Evolutionary conservation across 1,140 invertebrate species (phyloP), one percentile per base, ranked within the genome.

Genomic region (Pygmarrhopalites habei): DNA sequence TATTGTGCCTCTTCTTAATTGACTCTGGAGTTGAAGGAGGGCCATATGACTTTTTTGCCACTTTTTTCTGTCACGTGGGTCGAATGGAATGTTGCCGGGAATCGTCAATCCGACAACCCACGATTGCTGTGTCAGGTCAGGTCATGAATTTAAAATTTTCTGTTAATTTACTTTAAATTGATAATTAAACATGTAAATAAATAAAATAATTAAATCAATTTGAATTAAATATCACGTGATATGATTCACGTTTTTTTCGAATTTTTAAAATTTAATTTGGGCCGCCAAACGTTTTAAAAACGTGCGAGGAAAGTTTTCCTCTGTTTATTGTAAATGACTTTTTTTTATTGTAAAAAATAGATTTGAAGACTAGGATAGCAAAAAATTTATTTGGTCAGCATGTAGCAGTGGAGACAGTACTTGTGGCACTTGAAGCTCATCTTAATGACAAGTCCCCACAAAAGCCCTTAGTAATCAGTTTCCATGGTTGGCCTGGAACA

Each of bases 401-500:
- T 59, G 57, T 80, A 7, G 78, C 75, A 2, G 44, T 69, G 25
- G 68, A 73, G 10, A 70, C 66, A 19, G 70, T 76, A 14, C n/a
- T 71, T 14, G 70, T 65, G 7, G 66, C 74, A 1, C n/a, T 79
- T 7, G 58, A 68, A 35, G 72, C 71, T 19, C 76, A 79, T 65
- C 49, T 77, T n/a, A 60, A 62, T 5, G 73, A 77, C 59, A 44
- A 62, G 1, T 68, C 73, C 21, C 76, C 78, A 17, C 62, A 58
- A n/a, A 79, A 78, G 68, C 72, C 78, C 2, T 65, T 79, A 3
- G 79, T 79, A 12, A 58, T 79, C 39, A 76, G 75, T n/a, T 77
- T 79, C 58, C 69, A 71, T 35, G 69, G 69, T 2, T 68, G 66
- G 66, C 57, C 65, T 15, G 68, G 68, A 0, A 58, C 65, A 3